A percentile compares a stretch with the other conserved stretches of the same genome.
Evolutionary conservation across 2,888 invertebrate species (phyloP).

Genomic region (Crocallis elinguaria): DNA sequence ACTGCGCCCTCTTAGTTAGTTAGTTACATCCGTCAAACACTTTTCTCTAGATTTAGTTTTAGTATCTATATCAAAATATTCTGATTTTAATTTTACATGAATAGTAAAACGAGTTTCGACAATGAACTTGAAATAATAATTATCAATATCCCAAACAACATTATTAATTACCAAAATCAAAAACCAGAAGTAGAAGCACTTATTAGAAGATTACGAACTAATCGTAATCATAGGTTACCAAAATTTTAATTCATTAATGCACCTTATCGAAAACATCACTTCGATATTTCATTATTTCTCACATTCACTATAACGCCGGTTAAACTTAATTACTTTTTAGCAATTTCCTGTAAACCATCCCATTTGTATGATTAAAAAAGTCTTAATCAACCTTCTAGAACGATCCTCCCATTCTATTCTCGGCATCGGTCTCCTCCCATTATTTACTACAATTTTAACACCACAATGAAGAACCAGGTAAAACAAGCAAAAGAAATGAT

Average conservation of each 20-base stretch:
- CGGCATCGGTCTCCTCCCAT: slow-evolving; percentile 65
- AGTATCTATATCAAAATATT: too few species aligned
- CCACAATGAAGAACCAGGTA: too few species aligned
- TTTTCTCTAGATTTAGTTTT: too few species aligned
- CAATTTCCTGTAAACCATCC: slow-evolving; percentile 51
- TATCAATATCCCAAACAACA: slow-evolving; percentile 6
- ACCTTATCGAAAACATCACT: slow-evolving; percentile 4
- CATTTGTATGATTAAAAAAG: slow-evolving; percentile 47
- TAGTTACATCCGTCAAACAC: too few species aligned
- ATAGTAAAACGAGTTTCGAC: background rate
- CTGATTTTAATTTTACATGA: too few species aligned
- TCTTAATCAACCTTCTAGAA: slow-evolving; percentile 60
- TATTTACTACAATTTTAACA: slow-evolving; percentile 63
- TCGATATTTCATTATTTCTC: slow-evolving; percentile 8
- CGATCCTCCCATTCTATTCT: slow-evolving; percentile 70
- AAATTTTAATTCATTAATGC: slow-evolving; percentile 11
- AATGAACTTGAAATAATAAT: background rate
- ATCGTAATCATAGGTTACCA: slow-evolving; percentile 14
- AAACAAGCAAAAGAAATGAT: too few species aligned
- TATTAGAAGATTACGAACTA: background rate
- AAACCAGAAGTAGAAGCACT: slow-evolving; percentile 17
- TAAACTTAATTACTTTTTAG: slow-evolving; percentile 33
- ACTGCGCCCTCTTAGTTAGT: too few species aligned
- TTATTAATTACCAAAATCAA: slow-evolving; percentile 6
- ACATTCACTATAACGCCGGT: slow-evolving; percentile 5